These are phyloP conservation scores for Eulithis testata DNA, from an alignment of 2,888 invertebrate species.

Conservation along the genomic window DNA sequence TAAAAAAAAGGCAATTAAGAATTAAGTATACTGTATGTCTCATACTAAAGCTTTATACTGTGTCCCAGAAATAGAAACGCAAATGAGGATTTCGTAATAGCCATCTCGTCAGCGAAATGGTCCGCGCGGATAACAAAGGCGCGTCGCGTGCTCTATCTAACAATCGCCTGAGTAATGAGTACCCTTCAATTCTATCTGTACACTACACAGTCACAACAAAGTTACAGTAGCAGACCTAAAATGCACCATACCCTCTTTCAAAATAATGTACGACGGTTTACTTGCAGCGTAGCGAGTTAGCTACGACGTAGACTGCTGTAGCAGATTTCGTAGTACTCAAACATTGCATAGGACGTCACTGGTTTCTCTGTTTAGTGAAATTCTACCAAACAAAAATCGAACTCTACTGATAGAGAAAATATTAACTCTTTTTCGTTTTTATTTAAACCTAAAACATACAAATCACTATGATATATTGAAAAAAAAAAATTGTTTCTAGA, in stretches of 20 bases:
- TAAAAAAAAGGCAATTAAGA: no score
- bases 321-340: constrained; percentile 8
- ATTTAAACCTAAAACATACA: no score
- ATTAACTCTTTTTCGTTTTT: background rate
- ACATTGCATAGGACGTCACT: no score
- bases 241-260: background rate
- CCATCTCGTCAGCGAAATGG: constrained; percentile 47
- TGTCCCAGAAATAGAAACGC: constrained; percentile 21
- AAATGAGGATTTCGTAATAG: constrained; percentile 42
- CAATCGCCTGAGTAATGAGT: constrained; percentile 70
- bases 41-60: background rate
- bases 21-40: background rate
- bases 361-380: no score
- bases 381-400: no score
- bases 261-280: background rate
- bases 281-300: background rate
- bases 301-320: constrained; percentile 18
- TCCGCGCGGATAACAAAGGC: constrained; percentile 57
- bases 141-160: constrained; percentile 68
- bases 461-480: no score
- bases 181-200: constrained; percentile 57
- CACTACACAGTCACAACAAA: constrained; percentile 36
- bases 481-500: no score
- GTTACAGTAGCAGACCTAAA: constrained; percentile 4
- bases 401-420: no score